Evolutionary conservation across 2,888 invertebrate species (phyloP).

Genomic region (Drosophila percnosoma): DNA sequence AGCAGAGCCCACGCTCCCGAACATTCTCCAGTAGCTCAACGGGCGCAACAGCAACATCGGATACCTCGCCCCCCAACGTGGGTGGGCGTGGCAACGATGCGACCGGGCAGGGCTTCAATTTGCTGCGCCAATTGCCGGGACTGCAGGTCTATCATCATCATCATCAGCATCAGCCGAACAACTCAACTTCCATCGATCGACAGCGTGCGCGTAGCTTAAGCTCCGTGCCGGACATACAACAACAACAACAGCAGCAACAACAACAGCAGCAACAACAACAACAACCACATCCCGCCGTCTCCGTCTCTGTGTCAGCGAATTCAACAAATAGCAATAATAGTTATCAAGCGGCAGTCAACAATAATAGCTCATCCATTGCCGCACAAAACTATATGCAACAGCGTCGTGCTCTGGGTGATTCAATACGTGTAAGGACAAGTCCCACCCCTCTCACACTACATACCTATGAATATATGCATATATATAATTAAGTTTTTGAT

Average conservation of each 20-base stretch:
- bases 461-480: background rate
- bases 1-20: slow-evolving; percentile 89
- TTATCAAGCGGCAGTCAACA: slow-evolving; percentile 65
- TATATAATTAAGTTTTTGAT: background rate
- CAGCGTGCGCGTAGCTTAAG: slow-evolving; percentile 93
- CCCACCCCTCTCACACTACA: background rate
- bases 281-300: slow-evolving; percentile 66
- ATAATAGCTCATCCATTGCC: slow-evolving; percentile 68
- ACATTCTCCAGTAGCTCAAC: slow-evolving; percentile 91
- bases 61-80: slow-evolving; percentile 37
- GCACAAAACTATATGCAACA: slow-evolving; percentile 74
- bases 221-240: slow-evolving; percentile 91
- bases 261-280: slow-evolving; percentile 63
- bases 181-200: slow-evolving; percentile 87
- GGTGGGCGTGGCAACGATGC: slow-evolving; percentile 60
- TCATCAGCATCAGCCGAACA: slow-evolving; percentile 54
- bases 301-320: slow-evolving; percentile 65
- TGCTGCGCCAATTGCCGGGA: slow-evolving; percentile 90
- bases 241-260: slow-evolving; percentile 68
- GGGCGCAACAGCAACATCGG: slow-evolving; percentile 68
- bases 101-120: slow-evolving; percentile 87
- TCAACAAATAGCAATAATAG: slow-evolving; percentile 71
- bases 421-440: slow-evolving; percentile 67
- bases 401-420: slow-evolving; percentile 71
- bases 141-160: slow-evolving; percentile 87